Conservation (phyloP, 1,140 invertebrate species). For the Hormaphis cornu region DNA sequence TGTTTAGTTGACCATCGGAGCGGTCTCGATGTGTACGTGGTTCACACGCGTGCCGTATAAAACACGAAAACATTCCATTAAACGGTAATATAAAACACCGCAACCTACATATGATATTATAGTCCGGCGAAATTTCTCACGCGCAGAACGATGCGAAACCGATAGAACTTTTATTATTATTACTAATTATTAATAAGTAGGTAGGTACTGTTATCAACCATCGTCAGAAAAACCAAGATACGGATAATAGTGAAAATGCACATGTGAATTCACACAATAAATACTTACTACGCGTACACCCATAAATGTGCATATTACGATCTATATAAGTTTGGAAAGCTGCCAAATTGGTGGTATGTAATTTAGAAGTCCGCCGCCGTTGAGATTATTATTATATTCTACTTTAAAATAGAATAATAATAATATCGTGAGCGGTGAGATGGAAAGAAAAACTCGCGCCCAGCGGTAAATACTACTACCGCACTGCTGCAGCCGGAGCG, state of each 20-base stretch:
- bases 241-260: not conserved
- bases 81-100: no score
- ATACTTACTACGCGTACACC: no score
- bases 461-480: not conserved
- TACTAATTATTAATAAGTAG: not conserved
- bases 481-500: not conserved
- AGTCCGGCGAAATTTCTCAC: not conserved
- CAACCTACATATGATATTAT: no score
- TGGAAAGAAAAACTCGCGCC: slow-evolving; percentile 3
- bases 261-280: not conserved
- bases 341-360: slow-evolving; percentile 20
- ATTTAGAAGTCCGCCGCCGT: slow-evolving; percentile 10
- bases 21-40: no score
- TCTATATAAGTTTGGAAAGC: slow-evolving; percentile 14
- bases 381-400: no score
- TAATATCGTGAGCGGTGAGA: not conserved
- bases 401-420: slow-evolving; percentile 21
- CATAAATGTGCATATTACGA: not conserved
- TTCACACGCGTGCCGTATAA: no score
- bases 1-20: no score
- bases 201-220: not conserved
- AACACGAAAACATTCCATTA: no score
- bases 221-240: not conserved
- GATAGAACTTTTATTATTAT: not conserved
- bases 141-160: not conserved